Base-by-base conservation (phyloP, 1,140 invertebrate species). In the Drosophila lacteicornis region DNA sequence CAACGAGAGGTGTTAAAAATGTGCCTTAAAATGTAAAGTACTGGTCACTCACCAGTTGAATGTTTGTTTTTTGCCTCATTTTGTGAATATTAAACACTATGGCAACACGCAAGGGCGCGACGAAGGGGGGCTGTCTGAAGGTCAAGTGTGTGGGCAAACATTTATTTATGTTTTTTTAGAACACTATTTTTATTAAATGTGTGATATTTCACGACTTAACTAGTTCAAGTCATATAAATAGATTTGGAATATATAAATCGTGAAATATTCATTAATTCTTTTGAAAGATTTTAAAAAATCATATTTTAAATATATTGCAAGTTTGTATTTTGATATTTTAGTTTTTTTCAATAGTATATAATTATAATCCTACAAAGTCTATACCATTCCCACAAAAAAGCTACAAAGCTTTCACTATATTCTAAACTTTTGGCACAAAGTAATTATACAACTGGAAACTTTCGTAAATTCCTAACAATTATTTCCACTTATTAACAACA, bases 21-120 rank as follows among this genome's bases (percentile, higher is more conserved):
- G 19, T 12, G 38, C 17, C 13, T 19, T 11, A 42, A 36, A 46
- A 42, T 4, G 36, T 11, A 11, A 19, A 6, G 13, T 47, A 27
- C 19, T 13, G 19, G 40, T 36, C 27, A 58, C 17, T n/a, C 1
- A 46, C 27, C 40, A 42, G 45, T 65, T 30, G 17, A 68, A 45
- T 55, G 12, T 30, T 25, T 25, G 47, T 53, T 69, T 53, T 45
- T n/a, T 40, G 22, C 1, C 19, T 40, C 19, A 40, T 25, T 13
- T 36, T 2, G 19, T 2, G 27, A 42, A 43, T 6, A n/a, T 51
- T 33, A 4, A 47, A 33, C n/a, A 38, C 58, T 43, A 27, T 38
- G 42, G n/a, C 58, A 63, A 47, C 8, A 49, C 4, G 11, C 43
- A 46, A 11, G 30, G 51, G 69, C 46, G 47, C 43, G 30, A 13